Evolutionary conservation across 1,140 invertebrate species (phyloP).

Genomic region (Dendroctonus valens): DNA sequence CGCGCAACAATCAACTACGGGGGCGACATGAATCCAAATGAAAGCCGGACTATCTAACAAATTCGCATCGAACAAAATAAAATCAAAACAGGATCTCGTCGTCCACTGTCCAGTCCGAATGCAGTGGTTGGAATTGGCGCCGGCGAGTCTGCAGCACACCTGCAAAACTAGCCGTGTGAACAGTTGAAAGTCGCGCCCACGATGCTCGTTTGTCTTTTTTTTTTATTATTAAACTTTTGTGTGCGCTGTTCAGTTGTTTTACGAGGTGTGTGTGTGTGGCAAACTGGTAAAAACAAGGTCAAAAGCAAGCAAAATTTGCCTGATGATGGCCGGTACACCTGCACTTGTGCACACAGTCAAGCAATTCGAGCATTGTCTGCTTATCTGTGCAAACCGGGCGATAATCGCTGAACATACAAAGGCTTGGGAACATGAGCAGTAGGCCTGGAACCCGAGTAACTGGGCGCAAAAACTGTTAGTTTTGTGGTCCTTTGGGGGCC

Average conservation of each 20-base stretch:
- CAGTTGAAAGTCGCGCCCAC: conserved; percentile 32
- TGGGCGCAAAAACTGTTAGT: too few species aligned
- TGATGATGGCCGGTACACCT: conserved; percentile 9
- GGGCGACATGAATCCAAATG: too few species aligned
- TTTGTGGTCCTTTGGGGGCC: too few species aligned
- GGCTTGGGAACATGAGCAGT: too few species aligned
- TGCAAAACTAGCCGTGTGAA: conserved; percentile 28
- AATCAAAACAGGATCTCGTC: too few species aligned
- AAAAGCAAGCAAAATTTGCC: conserved; percentile 10
- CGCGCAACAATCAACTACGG: too few species aligned
- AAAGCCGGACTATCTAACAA: too few species aligned
- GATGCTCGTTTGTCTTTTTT: conserved; percentile 21
- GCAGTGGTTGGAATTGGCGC: conserved; percentile 19
- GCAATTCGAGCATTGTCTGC: conserved; percentile 1
- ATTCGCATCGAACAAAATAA: too few species aligned
- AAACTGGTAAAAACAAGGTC: conserved; percentile 5
- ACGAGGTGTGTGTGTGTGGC: not conserved
- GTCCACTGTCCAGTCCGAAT: too few species aligned
- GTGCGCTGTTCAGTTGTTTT: not conserved
- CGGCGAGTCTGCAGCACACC: conserved; percentile 29
- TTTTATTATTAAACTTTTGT: not conserved
- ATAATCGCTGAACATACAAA: not conserved
- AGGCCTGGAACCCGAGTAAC: too few species aligned
- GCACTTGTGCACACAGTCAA: conserved; percentile 15
- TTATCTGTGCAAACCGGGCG: conserved; percentile 3